Conservation (phyloP, 2,888 invertebrate species). For the Aspidapion aeneum region DNA sequence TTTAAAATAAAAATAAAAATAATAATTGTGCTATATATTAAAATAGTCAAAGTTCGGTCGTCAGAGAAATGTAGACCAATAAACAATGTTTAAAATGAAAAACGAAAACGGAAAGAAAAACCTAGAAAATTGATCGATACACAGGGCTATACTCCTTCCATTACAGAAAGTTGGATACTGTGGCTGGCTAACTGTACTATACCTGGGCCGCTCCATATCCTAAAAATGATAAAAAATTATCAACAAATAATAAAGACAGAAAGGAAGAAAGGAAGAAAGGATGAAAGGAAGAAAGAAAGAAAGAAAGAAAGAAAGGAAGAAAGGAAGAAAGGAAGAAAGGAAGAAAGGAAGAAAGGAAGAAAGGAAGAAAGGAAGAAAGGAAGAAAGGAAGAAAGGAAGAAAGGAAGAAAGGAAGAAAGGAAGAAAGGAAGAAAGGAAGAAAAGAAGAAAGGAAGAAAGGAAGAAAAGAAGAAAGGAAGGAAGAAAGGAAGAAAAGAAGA, state of each 20-base stretch:
- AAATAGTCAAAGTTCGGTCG: background rate
- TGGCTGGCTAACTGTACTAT: constrained; percentile 56
- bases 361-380: too few relatives aligned
- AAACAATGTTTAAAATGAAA: constrained; percentile 84
- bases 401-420: background rate
- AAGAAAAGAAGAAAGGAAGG: too few relatives aligned
- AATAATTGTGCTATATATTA: constrained; percentile 14
- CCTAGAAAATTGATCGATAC: constrained; percentile 83
- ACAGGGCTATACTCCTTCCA: constrained; percentile 73
- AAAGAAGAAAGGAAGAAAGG: constrained; percentile 2
- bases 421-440: constrained; percentile 1
- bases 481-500: too few relatives aligned
- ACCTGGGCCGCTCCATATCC: constrained; percentile 58
- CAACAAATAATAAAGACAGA: too few relatives aligned
- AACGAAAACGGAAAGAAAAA: constrained; percentile 90
- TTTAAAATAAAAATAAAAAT: background rate
- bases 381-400: background rate
- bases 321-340: too few relatives aligned
- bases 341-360: too few relatives aligned
- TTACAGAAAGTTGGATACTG: constrained; percentile 85
- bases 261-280: too few relatives aligned
- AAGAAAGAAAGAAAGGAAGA: too few relatives aligned
- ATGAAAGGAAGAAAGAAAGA: too few relatives aligned
- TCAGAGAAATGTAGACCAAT: constrained; percentile 80
- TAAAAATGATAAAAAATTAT: constrained; percentile 30